Evolutionary conservation across 2,113 vertebrate species (phyloP), one percentile per base, ranked within the genome.

Genomic region (Plectropomus leopardus): DNA sequence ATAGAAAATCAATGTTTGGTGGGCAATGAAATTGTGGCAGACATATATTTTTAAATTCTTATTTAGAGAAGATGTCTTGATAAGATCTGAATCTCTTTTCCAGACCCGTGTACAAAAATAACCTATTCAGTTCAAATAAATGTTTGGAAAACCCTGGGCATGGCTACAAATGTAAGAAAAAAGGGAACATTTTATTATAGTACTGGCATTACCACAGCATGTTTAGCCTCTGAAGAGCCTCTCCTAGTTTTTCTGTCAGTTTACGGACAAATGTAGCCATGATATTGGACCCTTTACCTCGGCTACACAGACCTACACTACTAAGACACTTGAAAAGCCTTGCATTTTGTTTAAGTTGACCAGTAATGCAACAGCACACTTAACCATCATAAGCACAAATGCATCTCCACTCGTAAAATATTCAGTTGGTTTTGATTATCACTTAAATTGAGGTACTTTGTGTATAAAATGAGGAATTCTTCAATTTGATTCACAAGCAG

Each of bases 401-500:
- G 8, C 30, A 45, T n/a, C 50, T 64, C 50, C 51, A 34, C 21
- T 55, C 7, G 61, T 45, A 36, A 34, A 64, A 28, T 32, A 53
- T 57, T 45, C 26, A 65, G 0, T 28, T 47, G 21, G 16, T 61
- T 76, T 47, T 58, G 57, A 26, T 53, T 23, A 40, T 11, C 0
- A 4, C 7, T 28, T 6, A 57, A 51, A 58, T 36, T 0, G 17
- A 50, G 44, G 21, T 10, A 26, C 44, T 66, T 67, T 51, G 13
- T 42, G 48, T 36, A 21, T 50, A 71, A 44, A 16, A 28, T 17
- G n/a, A 13, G 16, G 16, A 40, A 26, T 34, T 73, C 40, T 16
- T 8, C 45, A 13, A 34, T 34, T 44, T 23, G 26, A 63, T 83
- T 7, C 47, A 78, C 23, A 36, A 53, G 6, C 50, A 48, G 70